Percentiles rank a stretch among this genome's conserved stretches.
Conservation (phyloP, 2,797 vertebrate genomes). For the Caiman crocodilus region DNA sequence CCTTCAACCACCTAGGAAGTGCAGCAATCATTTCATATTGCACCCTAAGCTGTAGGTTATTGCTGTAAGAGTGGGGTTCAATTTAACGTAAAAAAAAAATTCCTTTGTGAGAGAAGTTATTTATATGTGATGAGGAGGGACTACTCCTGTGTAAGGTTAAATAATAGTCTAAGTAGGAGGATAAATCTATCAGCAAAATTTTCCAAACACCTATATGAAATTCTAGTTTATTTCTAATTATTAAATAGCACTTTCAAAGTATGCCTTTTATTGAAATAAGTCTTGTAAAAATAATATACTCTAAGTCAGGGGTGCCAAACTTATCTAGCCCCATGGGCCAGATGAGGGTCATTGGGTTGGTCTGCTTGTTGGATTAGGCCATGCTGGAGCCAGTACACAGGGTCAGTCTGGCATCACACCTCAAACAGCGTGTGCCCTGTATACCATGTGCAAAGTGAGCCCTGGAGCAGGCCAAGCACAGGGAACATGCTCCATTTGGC, state of each 20-base stretch:
- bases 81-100: neutral
- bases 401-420: too few species aligned
- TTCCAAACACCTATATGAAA: neutral
- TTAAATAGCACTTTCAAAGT: neutral
- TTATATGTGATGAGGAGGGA: neutral
- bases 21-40: neutral
- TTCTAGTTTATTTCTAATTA: neutral
- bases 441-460: too few species aligned
- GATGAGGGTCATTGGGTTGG: too few species aligned
- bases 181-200: neutral
- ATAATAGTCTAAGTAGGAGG: neutral
- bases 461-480: too few species aligned
- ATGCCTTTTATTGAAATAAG: neutral
- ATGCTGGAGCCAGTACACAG: too few species aligned
- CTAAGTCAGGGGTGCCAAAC: too few species aligned
- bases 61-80: neutral
- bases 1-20: neutral
- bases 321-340: too few species aligned
- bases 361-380: too few species aligned
- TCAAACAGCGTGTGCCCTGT: too few species aligned
- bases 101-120: neutral
- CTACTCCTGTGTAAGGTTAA: neutral
- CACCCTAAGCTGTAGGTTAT: neutral
- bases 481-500: too few species aligned
- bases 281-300: neutral